Evolutionary conservation across 2,797 vertebrate species (phyloP).

Genomic region (Petrocephalus schoutedeni): DNA sequence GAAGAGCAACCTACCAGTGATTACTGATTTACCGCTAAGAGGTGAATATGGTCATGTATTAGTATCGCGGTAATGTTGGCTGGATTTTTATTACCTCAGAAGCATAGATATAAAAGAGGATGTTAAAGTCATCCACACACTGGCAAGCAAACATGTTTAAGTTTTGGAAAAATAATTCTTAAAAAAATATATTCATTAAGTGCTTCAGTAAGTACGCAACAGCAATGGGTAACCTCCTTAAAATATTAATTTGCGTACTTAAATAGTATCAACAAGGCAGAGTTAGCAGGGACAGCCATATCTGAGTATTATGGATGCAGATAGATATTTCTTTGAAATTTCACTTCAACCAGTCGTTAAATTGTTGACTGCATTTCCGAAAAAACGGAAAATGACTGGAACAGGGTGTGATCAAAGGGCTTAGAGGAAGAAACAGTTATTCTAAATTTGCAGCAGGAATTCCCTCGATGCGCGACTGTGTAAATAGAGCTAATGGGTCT

Average conservation of each 20-base stretch:
- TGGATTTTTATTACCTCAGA: background rate
- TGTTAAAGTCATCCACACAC: background rate
- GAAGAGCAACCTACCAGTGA: background rate
- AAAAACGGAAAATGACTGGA: background rate
- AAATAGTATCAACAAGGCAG: background rate
- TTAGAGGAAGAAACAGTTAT: background rate
- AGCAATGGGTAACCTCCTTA: background rate
- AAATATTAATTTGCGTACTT: background rate
- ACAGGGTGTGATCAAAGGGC: conserved; percentile 4
- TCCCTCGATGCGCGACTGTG: background rate
- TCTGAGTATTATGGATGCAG: background rate
- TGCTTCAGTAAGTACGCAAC: background rate
- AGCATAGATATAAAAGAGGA: background rate
- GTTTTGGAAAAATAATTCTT: background rate
- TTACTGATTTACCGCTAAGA: background rate
- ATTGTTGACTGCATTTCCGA: conserved; percentile 1
- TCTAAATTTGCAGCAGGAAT: background rate
- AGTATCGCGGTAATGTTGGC: background rate
- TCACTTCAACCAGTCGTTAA: conserved; percentile 12
- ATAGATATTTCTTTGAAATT: background rate
- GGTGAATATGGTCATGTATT: background rate
- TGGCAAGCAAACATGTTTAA: background rate
- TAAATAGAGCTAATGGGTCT: background rate
- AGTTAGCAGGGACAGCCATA: background rate
- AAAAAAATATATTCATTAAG: background rate